Evolutionary conservation across 1,140 invertebrate genomes (phyloP).

Genomic region (Drosophila oshimai): DNA sequence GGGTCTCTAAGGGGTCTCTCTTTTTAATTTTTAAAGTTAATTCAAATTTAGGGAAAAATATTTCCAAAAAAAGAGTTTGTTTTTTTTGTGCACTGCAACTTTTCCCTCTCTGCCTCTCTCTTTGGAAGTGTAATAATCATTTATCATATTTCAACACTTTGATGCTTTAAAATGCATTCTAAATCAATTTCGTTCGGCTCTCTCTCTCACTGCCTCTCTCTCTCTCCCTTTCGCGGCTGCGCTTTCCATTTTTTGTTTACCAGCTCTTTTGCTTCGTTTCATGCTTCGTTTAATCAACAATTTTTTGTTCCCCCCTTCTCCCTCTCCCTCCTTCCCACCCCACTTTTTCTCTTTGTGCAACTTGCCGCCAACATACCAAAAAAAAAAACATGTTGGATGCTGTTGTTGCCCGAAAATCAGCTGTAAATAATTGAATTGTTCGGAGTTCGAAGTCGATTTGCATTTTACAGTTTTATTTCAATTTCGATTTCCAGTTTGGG

Average conservation of each 20-base stretch:
- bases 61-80: too few relatives aligned
- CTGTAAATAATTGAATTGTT: conserved; percentile 47
- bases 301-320: conserved; percentile 35
- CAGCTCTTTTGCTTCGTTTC: conserved; percentile 42
- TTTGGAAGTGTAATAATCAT: conserved; percentile 57
- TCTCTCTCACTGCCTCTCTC: background rate
- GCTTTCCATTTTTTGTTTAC: conserved; percentile 39
- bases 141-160: conserved; percentile 81
- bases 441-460: conserved; percentile 16
- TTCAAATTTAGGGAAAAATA: too few relatives aligned
- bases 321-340: background rate
- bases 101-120: background rate
- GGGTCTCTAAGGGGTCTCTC: too few relatives aligned
- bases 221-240: conserved; percentile 27
- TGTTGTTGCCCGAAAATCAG: conserved; percentile 21
- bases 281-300: conserved; percentile 64
- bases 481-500: conserved; percentile 9
- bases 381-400: conserved; percentile 6
- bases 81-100: background rate
- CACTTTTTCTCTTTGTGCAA: conserved; percentile 15
- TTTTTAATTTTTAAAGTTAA: too few relatives aligned
- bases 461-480: conserved; percentile 9
- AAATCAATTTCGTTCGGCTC: conserved; percentile 74
- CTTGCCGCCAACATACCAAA: conserved; percentile 15
- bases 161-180: conserved; percentile 81